phyloP scores from a whole-genome alignment of 2,797 vertebrate genomes.

The Balearica regulorum region DNA sequence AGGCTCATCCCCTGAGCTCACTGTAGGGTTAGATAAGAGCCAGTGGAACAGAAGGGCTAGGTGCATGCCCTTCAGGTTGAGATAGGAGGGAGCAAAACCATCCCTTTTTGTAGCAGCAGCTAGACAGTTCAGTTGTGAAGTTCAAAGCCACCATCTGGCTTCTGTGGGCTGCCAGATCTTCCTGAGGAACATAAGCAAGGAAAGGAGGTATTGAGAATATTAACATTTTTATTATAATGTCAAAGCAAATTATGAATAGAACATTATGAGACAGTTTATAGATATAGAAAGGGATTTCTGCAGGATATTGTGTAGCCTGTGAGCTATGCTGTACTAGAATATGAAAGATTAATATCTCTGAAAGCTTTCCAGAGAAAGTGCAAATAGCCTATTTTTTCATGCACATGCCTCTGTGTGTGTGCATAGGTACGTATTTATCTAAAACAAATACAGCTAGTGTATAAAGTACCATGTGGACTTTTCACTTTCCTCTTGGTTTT shows the following conservation, averaged over 20 bases:
- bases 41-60: background rate
- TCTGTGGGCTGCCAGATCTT: background rate
- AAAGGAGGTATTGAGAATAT: background rate
- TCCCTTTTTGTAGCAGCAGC: background rate
- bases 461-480: background rate
- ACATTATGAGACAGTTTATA: conserved; percentile 4
- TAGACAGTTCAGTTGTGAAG: background rate
- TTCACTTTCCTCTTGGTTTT: background rate
- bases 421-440: background rate
- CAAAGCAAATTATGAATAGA: conserved; percentile 13
- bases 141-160: conserved; percentile 42
- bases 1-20: background rate
- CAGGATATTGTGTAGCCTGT: background rate
- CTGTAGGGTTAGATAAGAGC: background rate
- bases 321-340: background rate
- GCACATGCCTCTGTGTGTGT: background rate
- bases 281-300: conserved; percentile 18
- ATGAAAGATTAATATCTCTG: background rate
- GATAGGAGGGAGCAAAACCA: background rate
- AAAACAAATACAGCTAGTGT: background rate
- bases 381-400: background rate
- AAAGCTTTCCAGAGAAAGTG: background rate
- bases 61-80: background rate
- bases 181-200: background rate
- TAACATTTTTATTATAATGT: conserved; percentile 49